Percentiles rank a stretch among this genome's conserved stretches.
phyloP scores from a whole-genome alignment of 2,797 vertebrate genomes.

The Leptoclinus maculatus region DNA sequence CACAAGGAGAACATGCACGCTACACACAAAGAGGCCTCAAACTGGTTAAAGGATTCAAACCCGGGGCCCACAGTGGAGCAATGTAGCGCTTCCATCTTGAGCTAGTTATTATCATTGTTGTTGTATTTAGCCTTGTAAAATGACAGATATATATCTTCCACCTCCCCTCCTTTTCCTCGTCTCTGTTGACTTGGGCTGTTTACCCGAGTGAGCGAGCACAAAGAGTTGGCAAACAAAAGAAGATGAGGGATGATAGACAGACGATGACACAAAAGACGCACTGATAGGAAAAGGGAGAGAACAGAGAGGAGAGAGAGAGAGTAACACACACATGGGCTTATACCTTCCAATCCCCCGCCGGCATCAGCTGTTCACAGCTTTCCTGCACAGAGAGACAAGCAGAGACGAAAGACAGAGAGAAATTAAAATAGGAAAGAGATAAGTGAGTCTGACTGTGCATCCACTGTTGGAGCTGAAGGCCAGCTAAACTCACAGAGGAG shows the following conservation, averaged over 20 bases:
- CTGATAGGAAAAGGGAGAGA: neutral
- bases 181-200: slow-evolving; percentile 4
- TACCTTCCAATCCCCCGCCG: slow-evolving; percentile 80
- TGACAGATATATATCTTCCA: neutral
- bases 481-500: slow-evolving; percentile 25
- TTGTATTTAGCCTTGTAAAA: slow-evolving; percentile 16
- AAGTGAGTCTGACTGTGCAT: neutral
- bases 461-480: slow-evolving; percentile 30
- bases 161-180: neutral
- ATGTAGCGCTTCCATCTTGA: neutral
- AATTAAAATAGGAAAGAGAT: slow-evolving; percentile 16
- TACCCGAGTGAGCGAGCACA: neutral
- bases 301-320: neutral
- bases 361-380: slow-evolving; percentile 80
- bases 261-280: neutral
- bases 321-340: slow-evolving; percentile 15
- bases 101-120: neutral
- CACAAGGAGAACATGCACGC: neutral
- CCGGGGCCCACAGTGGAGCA: neutral
- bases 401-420: slow-evolving; percentile 32
- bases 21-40: neutral
- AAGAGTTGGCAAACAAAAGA: neutral
- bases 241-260: neutral
- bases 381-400: slow-evolving; percentile 67
- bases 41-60: neutral